Conservation (phyloP, 1,140 invertebrate genomes). For the Formica exsecta region DNA sequence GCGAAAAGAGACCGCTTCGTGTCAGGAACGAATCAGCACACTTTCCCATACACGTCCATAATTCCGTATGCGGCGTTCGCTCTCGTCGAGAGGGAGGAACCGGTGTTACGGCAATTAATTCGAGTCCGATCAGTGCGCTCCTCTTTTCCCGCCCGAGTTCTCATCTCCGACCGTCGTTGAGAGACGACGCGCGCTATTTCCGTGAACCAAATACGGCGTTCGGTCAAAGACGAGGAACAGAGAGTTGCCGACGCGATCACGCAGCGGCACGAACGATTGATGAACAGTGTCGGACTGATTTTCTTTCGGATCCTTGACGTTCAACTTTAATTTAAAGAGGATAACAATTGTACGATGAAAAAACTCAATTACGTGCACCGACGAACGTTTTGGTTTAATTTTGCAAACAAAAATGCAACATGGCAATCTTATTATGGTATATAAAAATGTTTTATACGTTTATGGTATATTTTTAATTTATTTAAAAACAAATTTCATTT, state of each 20-base stretch:
- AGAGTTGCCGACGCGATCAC: slow-evolving; percentile 53
- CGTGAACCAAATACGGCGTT: slow-evolving; percentile 74
- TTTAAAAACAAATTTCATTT: slow-evolving; percentile 1
- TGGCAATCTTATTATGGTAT: neutral
- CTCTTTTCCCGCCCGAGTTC: slow-evolving; percentile 21
- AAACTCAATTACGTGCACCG: slow-evolving; percentile 13
- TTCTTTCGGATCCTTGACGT: slow-evolving; percentile 1
- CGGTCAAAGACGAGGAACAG: slow-evolving; percentile 53
- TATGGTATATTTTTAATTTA: too few species aligned
- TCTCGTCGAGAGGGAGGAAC: slow-evolving; percentile 73
- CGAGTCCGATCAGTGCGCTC: slow-evolving; percentile 65
- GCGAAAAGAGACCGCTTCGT: slow-evolving; percentile 15
- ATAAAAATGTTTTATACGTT: neutral
- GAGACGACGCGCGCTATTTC: slow-evolving; percentile 69
- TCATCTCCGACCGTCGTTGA: slow-evolving; percentile 26
- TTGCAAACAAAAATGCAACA: neutral
- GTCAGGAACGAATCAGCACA: slow-evolving; percentile 66
- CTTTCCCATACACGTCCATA: slow-evolving; percentile 65
- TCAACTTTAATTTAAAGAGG: slow-evolving; percentile 18
- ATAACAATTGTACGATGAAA: neutral
- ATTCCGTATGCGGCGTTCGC: slow-evolving; percentile 70
- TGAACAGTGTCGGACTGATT: slow-evolving; percentile 43
- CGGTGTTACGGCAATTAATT: slow-evolving; percentile 77
- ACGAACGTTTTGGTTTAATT: neutral
- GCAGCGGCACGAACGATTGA: slow-evolving; percentile 53